Conservation (phyloP, 2,113 vertebrate species). For the Archilochus colubris region DNA sequence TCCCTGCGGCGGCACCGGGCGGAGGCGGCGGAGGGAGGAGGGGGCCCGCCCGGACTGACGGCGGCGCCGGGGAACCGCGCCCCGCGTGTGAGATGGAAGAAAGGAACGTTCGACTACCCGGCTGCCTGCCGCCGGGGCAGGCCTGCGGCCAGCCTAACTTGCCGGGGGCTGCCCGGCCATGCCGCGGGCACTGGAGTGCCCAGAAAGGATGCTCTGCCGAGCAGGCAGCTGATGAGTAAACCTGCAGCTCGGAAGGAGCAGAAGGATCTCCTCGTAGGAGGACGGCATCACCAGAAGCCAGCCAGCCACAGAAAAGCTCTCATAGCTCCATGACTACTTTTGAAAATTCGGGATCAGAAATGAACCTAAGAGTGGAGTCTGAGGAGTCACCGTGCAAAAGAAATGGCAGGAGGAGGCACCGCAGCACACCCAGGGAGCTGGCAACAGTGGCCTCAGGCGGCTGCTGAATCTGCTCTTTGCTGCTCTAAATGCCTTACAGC, state of each 20-base stretch:
- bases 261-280: rapidly evolving
- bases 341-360: background rate
- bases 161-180: too few relatives aligned
- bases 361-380: background rate
- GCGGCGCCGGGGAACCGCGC: too few relatives aligned
- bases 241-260: rapidly evolving
- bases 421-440: rapidly evolving
- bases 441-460: background rate
- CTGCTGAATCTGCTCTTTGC: rapidly evolving
- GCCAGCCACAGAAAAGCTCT: too few relatives aligned
- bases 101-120: background rate
- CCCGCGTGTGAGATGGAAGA: too few relatives aligned
- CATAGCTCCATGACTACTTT: rapidly evolving
- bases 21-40: too few relatives aligned
- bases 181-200: background rate
- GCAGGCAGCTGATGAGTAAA: rapidly evolving
- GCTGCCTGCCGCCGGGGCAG: too few relatives aligned
- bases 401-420: background rate
- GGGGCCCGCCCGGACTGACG: too few relatives aligned
- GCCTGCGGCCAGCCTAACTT: too few relatives aligned
- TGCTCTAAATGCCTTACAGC: too few relatives aligned
- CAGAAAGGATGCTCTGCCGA: rapidly evolving
- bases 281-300: rapidly evolving
- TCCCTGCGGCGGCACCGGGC: too few relatives aligned
- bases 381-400: background rate